phyloP scores from a whole-genome alignment of 2,797 vertebrate species.

The Acipenser ruthenus region DNA sequence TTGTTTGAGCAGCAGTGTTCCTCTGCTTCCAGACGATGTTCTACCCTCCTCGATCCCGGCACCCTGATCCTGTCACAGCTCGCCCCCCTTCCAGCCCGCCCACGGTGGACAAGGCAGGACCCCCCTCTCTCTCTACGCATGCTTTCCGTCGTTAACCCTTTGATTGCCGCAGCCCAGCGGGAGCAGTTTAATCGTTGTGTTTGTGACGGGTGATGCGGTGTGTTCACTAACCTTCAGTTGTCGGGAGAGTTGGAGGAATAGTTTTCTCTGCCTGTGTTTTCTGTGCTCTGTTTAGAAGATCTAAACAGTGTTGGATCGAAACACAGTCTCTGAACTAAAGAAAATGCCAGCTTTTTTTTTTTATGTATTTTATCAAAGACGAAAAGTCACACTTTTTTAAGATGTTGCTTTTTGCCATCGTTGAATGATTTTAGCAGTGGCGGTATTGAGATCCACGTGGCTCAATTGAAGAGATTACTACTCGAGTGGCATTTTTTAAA shows the following conservation, averaged over 20 bases:
- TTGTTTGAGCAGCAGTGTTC: background rate
- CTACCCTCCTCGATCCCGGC: slow-evolving; percentile 9
- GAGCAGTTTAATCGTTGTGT: too few species aligned
- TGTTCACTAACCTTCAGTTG: background rate
- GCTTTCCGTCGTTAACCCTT: background rate
- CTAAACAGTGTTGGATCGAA: background rate
- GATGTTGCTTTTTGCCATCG: too few species aligned
- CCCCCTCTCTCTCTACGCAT: background rate
- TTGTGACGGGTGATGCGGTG: background rate
- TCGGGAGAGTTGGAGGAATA: background rate
- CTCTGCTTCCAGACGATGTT: slow-evolving; percentile 26
- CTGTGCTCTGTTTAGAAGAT: background rate
- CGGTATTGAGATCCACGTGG: too few species aligned
- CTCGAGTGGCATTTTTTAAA: too few species aligned
- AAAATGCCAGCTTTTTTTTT: slow-evolving; percentile 2
- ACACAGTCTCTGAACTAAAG: too few species aligned
- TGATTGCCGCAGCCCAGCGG: too few species aligned
- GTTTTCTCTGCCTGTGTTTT: background rate
- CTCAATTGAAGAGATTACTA: too few species aligned
- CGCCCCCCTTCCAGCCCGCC: background rate
- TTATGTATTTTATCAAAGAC: background rate
- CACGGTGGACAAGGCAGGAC: slow-evolving; percentile 31
- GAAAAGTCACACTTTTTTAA: background rate
- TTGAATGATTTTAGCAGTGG: too few species aligned
- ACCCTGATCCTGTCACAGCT: slow-evolving; percentile 22